phyloP scores from a whole-genome alignment of 2,113 vertebrate species.

The Mobula hypostoma region DNA sequence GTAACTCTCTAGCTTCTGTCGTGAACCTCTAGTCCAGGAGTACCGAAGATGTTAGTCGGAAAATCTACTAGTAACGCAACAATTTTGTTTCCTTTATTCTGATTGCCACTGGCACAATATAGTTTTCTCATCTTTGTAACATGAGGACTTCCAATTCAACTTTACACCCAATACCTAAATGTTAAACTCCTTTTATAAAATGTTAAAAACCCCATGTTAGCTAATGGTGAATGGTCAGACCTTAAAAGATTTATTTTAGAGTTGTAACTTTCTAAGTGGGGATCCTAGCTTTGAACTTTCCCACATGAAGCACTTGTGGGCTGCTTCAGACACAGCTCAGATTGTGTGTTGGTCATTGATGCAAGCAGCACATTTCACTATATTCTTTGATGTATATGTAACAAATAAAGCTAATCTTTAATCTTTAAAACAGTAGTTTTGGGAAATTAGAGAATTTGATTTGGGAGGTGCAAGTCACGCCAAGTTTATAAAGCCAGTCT shows the following conservation, averaged over 20 bases:
- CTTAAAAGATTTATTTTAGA: neutral
- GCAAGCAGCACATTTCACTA: no score
- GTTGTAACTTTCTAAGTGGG: neutral
- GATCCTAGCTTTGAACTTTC: neutral
- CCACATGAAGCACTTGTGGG: neutral
- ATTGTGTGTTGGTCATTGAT: no score
- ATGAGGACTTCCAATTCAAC: neutral
- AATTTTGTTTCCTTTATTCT: no score
- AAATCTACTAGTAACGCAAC: constrained; percentile 4
- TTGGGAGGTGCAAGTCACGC: neutral
- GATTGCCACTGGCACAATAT: neutral
- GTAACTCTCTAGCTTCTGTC: neutral
- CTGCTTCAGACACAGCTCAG: no score
- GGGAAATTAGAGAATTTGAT: no score
- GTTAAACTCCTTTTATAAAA: neutral
- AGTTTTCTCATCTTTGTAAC: no score
- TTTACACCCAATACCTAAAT: neutral
- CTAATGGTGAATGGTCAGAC: neutral
- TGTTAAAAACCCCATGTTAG: neutral
- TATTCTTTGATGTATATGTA: no score
- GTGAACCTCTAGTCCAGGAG: neutral
- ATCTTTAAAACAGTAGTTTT: neutral
- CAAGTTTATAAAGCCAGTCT: no score
- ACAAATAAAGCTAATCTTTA: neutral
- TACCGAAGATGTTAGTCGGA: neutral